Conservation (phyloP, 2,113 vertebrate genomes). For the Heloderma charlesbogerti region DNA sequence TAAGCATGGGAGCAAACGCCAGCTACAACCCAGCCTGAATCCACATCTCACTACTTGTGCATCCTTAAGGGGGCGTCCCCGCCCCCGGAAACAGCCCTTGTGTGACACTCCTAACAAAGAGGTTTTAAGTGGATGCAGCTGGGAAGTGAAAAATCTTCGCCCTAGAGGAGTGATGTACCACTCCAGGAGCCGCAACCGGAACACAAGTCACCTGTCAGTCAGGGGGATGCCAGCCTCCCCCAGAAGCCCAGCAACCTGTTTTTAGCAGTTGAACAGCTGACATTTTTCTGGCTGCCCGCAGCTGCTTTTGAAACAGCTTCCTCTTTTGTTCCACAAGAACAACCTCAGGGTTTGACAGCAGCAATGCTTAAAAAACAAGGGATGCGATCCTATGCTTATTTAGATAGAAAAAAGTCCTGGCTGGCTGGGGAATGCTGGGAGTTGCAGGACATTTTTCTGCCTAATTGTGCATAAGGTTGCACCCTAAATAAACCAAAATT, state of each 20-base stretch:
- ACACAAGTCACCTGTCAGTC: constrained; percentile 67
- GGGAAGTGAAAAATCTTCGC: fast-evolving
- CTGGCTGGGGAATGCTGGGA: not conserved
- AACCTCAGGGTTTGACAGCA: fast-evolving
- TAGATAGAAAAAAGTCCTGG: too few species aligned
- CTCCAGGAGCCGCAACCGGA: constrained; percentile 11
- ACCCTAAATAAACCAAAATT: not conserved
- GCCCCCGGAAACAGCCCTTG: not conserved
- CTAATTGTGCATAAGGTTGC: too few species aligned
- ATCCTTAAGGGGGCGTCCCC: not conserved
- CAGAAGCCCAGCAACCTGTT: constrained; percentile 4
- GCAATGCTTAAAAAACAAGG: not conserved
- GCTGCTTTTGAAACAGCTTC: constrained; percentile 57
- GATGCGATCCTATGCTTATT: too few species aligned
- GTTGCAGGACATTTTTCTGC: too few species aligned
- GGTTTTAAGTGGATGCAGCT: fast-evolving
- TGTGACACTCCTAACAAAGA: not conserved
- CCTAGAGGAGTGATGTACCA: not conserved
- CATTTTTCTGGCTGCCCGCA: constrained; percentile 61
- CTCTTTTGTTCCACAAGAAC: not conserved
- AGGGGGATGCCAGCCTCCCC: not conserved
- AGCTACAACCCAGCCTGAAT: too few species aligned
- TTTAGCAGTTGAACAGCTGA: constrained; percentile 63
- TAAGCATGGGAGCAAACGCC: not conserved
- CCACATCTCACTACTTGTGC: not conserved